Percentiles rank a stretch among this genome's conserved stretches.
These are phyloP conservation scores for Hydrotaea cyrtoneurina DNA, from an alignment of 2,888 invertebrate species.

Conservation along the genomic window DNA sequence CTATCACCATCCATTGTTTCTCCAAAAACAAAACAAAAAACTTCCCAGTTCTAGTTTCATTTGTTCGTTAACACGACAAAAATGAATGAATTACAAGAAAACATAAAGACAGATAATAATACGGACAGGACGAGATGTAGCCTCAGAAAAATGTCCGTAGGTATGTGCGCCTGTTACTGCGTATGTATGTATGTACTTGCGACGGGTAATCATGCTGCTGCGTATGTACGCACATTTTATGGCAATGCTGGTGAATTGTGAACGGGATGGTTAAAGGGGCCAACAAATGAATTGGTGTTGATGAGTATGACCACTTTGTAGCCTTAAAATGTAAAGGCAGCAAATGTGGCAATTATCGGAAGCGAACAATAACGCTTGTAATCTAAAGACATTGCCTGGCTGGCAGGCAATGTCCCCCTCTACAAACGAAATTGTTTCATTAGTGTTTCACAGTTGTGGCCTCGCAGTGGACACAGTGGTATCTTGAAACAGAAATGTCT, in stretches of 20 bases:
- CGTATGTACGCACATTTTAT: conserved; percentile 29
- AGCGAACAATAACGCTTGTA: conserved; percentile 11
- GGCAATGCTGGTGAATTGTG: conserved; percentile 14
- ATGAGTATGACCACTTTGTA: conserved; percentile 22
- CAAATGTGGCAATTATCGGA: conserved; percentile 35
- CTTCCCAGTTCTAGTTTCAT: conserved; percentile 16
- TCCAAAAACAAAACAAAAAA: background rate
- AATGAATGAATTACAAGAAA: conserved; percentile 42
- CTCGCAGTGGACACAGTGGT: background rate
- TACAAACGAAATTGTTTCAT: conserved; percentile 34
- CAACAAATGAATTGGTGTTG: conserved; percentile 43
- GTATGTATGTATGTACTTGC: too few relatives aligned
- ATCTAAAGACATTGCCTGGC: conserved; percentile 12
- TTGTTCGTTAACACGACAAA: conserved; percentile 20
- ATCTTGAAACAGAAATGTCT: background rate
- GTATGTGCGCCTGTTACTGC: too few relatives aligned
- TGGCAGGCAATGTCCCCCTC: background rate
- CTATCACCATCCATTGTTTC: background rate
- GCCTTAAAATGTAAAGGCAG: conserved; percentile 15
- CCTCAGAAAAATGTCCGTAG: background rate
- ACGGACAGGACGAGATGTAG: conserved; percentile 10
- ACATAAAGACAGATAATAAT: conserved; percentile 41
- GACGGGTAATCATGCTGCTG: background rate
- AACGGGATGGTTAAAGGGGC: conserved; percentile 23
- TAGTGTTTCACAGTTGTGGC: conserved; percentile 33